Conservation (phyloP, 2,888 invertebrate genomes). For the Sarcophaga caerulescens region DNA sequence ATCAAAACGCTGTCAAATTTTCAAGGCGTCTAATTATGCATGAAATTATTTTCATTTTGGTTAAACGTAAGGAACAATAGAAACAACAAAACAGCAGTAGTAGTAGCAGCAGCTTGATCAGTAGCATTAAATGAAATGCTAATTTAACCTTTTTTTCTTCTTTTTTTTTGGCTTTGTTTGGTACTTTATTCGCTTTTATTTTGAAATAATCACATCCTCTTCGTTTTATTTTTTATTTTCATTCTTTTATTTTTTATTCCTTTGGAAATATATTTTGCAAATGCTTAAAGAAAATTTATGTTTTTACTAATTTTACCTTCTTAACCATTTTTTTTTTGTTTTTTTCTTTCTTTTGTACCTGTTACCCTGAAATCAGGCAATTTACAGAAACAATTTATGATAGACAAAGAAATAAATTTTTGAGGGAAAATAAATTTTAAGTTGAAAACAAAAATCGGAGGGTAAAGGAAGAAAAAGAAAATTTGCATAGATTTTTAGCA, state of each 20-base stretch:
- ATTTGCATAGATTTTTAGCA: too few relatives aligned
- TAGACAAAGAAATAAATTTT: too few relatives aligned
- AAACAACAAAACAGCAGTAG: background rate
- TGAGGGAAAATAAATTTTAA: too few relatives aligned
- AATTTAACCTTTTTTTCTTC: conserved; percentile 51
- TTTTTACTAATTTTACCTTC: conserved; percentile 13
- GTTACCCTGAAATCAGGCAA: too few relatives aligned
- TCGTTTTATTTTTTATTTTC: background rate
- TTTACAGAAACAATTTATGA: too few relatives aligned
- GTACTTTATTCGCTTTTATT: too few relatives aligned
- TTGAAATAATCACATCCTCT: conserved; percentile 19
- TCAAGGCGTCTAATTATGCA: conserved; percentile 51
- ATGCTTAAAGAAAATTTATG: conserved; percentile 36
- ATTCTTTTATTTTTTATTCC: background rate
- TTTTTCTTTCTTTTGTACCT: too few relatives aligned
- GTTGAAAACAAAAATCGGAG: too few relatives aligned
- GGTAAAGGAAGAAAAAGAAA: too few relatives aligned
- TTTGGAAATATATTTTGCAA: background rate
- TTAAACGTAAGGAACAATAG: background rate
- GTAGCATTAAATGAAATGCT: background rate
- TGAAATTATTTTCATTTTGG: conserved; percentile 52
- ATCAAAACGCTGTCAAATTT: conserved; percentile 24
- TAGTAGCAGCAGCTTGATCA: background rate
- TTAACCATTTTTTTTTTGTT: too few relatives aligned
- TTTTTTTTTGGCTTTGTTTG: too few relatives aligned